These are phyloP conservation scores for Gallinago paraguaiae DNA, from an alignment of 2,113 vertebrate species.

Conservation along the genomic window DNA sequence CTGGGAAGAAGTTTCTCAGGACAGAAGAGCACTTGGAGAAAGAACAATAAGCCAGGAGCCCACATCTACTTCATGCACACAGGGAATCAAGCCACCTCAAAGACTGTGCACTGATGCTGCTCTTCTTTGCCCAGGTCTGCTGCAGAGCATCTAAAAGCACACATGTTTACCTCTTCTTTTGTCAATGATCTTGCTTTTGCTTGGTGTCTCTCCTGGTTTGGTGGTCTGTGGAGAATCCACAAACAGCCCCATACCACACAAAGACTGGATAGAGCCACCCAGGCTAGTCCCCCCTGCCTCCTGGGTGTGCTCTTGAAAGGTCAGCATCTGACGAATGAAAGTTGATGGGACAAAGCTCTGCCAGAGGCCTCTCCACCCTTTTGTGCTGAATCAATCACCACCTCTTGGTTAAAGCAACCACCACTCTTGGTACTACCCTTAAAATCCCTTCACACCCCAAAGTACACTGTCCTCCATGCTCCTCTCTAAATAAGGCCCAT, in stretches of 20 bases:
- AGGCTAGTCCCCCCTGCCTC: background rate
- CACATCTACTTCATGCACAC: background rate
- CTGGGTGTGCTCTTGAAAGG: background rate
- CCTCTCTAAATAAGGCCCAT: rapidly evolving
- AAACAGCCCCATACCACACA: background rate
- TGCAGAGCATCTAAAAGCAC: background rate
- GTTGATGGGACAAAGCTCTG: background rate
- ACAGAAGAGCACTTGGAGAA: background rate
- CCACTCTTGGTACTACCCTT: background rate
- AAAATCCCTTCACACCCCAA: background rate
- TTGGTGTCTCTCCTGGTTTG: background rate
- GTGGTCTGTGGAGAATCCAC: background rate
- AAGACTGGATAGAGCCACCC: background rate
- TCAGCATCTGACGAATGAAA: background rate
- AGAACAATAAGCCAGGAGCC: background rate
- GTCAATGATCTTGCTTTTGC: background rate
- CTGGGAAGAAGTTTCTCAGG: background rate
- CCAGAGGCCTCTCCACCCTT: background rate
- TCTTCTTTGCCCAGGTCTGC: rapidly evolving
- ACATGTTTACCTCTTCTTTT: background rate
- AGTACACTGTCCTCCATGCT: background rate
- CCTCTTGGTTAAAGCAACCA: background rate
- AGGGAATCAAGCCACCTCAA: background rate
- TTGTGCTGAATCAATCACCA: background rate
- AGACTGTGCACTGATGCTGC: background rate